phyloP scores from a whole-genome alignment of 2,888 invertebrate genomes.

The Arrhopalites spinosus region DNA sequence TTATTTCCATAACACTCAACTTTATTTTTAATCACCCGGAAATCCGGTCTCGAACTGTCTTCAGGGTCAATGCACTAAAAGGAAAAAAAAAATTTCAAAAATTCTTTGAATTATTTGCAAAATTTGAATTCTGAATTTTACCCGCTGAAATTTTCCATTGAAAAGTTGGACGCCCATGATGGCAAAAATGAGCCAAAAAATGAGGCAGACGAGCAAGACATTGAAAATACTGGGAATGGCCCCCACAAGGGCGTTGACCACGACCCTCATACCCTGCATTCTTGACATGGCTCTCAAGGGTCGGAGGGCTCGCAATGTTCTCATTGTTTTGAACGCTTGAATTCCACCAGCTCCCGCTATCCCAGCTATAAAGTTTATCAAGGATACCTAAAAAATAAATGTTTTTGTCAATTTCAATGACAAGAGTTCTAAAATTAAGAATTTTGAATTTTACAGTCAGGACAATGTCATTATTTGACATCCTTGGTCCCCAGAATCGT shows the following conservation, averaged over 20 bases:
- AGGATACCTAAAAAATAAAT: conserved; percentile 77
- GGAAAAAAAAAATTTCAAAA: conserved; percentile 58
- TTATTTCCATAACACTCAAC: conserved; percentile 85
- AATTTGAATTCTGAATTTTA: conserved; percentile 59
- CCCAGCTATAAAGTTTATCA: conserved; percentile 96
- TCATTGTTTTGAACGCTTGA: conserved; percentile 99
- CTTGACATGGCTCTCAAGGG: conserved; percentile 98
- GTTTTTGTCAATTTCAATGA: too few species aligned
- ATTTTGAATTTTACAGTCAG: too few species aligned
- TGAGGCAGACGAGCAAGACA: conserved; percentile 97
- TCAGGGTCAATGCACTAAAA: conserved; percentile 88
- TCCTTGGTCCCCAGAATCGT: too few species aligned
- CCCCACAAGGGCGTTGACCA: conserved; percentile 97
- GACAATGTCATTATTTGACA: too few species aligned
- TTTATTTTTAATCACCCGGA: conserved; percentile 83
- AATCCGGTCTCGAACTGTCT: conserved; percentile 75
- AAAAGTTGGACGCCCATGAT: conserved; percentile 99
- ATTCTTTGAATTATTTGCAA: too few species aligned
- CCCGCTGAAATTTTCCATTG: conserved; percentile 95
- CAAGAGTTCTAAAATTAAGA: too few species aligned
- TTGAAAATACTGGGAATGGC: conserved; percentile 99
- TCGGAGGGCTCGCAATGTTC: conserved; percentile 96
- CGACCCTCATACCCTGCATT: conserved; percentile 99
- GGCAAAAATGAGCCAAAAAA: conserved; percentile 99
- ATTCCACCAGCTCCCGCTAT: conserved; percentile 94